Evolutionary conservation across 1,140 invertebrate species (phyloP).

Genomic region (Drosophila nigrodunni): DNA sequence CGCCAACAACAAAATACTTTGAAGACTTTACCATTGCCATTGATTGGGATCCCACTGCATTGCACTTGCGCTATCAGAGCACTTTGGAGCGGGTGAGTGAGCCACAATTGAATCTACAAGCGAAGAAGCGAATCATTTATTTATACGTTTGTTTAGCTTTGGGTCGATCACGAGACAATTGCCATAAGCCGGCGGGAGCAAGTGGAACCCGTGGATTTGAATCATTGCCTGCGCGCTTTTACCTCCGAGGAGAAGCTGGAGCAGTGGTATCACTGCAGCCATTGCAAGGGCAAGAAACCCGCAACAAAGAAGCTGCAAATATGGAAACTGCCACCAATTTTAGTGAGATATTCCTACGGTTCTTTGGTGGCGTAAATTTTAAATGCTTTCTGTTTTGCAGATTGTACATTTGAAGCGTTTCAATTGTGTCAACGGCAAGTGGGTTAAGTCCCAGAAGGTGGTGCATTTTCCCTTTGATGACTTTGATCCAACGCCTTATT

Average conservation of each 20-base stretch:
- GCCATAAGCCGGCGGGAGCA: slow-evolving; percentile 88
- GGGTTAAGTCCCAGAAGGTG: slow-evolving; percentile 97
- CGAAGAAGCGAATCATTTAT: background rate
- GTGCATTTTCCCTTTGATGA: slow-evolving; percentile 94
- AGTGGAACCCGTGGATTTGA: slow-evolving; percentile 92
- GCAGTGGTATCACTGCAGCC: slow-evolving; percentile 93
- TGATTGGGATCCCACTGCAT: slow-evolving; percentile 94
- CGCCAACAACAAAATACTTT: slow-evolving; percentile 70
- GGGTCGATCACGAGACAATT: slow-evolving; percentile 90
- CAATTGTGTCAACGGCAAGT: slow-evolving; percentile 94
- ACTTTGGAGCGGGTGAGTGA: slow-evolving; percentile 89
- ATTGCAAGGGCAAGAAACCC: slow-evolving; percentile 92
- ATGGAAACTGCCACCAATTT: slow-evolving; percentile 93
- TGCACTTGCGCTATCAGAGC: slow-evolving; percentile 94
- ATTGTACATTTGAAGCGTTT: slow-evolving; percentile 96
- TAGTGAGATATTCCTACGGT: slow-evolving; percentile 87
- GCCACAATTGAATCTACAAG: too few relatives aligned
- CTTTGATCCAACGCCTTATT: slow-evolving; percentile 92
- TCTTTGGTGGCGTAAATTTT: too few relatives aligned
- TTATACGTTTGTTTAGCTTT: slow-evolving; percentile 85
- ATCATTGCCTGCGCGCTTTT: slow-evolving; percentile 93
- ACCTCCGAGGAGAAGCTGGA: slow-evolving; percentile 94
- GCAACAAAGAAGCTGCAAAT: slow-evolving; percentile 95
- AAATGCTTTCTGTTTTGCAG: slow-evolving; percentile 85
- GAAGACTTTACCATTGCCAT: slow-evolving; percentile 84